Evolutionary conservation across 2,888 invertebrate genomes (phyloP), one percentile per base, ranked within the genome.

Genomic region (Trisateles emortualis): DNA sequence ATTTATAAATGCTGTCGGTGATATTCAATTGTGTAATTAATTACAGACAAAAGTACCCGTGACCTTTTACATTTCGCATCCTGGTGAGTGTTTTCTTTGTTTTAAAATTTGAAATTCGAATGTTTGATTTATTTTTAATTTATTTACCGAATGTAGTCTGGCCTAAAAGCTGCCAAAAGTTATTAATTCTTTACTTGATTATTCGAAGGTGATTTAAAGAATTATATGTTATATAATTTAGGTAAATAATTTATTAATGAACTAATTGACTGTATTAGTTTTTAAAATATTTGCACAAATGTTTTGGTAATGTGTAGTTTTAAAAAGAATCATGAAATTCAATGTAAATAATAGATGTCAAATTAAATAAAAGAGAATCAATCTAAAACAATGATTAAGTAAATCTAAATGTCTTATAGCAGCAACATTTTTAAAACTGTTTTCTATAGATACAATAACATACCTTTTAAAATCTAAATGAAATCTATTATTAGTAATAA

Each of bases 1-100:
- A 92, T 90, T 89, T 87, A 90, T 91, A 88, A 78, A 88, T 86
- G 83, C 79, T 79, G 79, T 85, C 82, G 78, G 81, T 77, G 79
- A 79, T 78, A 81, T 74, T 64, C 68, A 74, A 79, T 74, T 76
- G 74, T 70, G 68, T 73, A 67, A 78, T 69, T 78, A 79, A 77
- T 68, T 74, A 72, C 69, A 73, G 73, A 76, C 60, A 69, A 71
- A 74, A 72, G 69, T 74, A 69, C 59, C 70, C 67, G 76, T 77
- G 74, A 79, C 76, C 72, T 79, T 76, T 79, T 72, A 63, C 71
- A 68, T 63, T 69, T 72, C 67, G 64, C 70, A 66, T 69, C 72
- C 78, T 74, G 86, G 90, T 90, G 59, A 89, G 90, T 26, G 26
- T 88, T 80, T 66, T 47, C 88, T 90, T 91, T 88, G 88, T 90